Conservation (phyloP, 2,888 invertebrate genomes). For the Pammene fasciana region DNA sequence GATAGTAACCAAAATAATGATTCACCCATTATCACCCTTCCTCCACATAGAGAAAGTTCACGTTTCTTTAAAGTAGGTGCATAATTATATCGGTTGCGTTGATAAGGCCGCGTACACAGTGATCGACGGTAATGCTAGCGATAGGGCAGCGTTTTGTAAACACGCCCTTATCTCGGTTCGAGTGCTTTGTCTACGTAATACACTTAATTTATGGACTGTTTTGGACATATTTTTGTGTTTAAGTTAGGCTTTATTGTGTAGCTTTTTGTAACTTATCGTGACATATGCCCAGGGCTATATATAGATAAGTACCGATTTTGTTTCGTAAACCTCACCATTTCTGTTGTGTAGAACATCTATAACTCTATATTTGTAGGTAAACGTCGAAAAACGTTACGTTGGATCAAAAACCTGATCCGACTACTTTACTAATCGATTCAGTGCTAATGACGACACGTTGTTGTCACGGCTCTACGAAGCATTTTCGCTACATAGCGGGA, state of each 20-base stretch:
- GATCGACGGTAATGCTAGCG: constrained; percentile 45
- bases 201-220: constrained; percentile 37
- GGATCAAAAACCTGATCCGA: no score
- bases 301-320: background rate
- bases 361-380: background rate
- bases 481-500: no score
- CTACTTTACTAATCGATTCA: no score
- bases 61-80: background rate
- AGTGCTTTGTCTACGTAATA: constrained; percentile 44
- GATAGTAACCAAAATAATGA: constrained; percentile 15
- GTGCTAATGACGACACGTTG: no score
- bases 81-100: background rate
- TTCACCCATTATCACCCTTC: background rate
- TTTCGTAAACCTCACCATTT: background rate
- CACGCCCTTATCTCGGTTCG: constrained; percentile 46
- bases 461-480: no score
- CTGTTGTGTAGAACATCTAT: background rate
- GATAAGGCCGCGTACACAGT: constrained; percentile 44
- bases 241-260: constrained; percentile 17
- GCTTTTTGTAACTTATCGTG: constrained; percentile 20
- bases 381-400: background rate
- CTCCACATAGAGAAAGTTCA: background rate
- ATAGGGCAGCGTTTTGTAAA: constrained; percentile 49
- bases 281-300: constrained; percentile 5
- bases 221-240: constrained; percentile 27